These are phyloP conservation scores for Bathynomus jamesi DNA, from an alignment of 1,140 invertebrate species.

Conservation along the genomic window DNA sequence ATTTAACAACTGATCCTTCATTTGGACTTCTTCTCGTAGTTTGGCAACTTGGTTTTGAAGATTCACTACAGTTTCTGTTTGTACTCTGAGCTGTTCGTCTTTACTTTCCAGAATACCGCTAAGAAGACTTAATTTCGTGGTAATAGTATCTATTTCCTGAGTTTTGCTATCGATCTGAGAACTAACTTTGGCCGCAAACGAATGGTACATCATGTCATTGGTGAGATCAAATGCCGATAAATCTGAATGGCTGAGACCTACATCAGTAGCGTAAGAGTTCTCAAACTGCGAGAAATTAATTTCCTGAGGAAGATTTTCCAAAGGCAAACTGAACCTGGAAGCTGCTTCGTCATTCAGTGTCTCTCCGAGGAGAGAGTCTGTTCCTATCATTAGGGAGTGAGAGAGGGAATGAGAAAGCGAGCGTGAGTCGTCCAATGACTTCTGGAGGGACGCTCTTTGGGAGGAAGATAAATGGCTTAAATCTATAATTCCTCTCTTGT, in stretches of 20 bases:
- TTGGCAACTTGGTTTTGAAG: constrained; percentile 10
- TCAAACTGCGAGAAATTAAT: background rate
- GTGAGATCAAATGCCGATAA: background rate
- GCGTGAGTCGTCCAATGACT: constrained; percentile 51
- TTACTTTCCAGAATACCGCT: constrained; percentile 11
- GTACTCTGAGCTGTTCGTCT: constrained; percentile 5
- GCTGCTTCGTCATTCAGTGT: constrained; percentile 5
- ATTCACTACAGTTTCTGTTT: constrained; percentile 15
- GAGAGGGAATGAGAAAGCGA: constrained; percentile 51
- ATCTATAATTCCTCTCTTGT: constrained; percentile 42
- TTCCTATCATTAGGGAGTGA: constrained; percentile 39
- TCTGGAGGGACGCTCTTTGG: constrained; percentile 47
- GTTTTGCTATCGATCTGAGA: constrained; percentile 18
- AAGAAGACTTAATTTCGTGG: constrained; percentile 17
- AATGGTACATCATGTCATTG: constrained; percentile 9
- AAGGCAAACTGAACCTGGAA: background rate
- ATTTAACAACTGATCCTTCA: constrained; percentile 3
- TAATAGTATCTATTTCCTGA: constrained; percentile 17
- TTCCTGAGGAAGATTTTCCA: background rate
- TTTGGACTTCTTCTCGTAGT: constrained; percentile 11
- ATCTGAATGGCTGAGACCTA: too few species aligned
- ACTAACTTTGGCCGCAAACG: constrained; percentile 12
- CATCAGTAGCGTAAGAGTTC: too few species aligned
- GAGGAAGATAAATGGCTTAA: constrained; percentile 48
- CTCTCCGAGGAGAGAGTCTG: constrained; percentile 33